These are phyloP conservation scores for Eremophila alpestris DNA, from an alignment of 2,797 vertebrate species.

Conservation along the genomic window DNA sequence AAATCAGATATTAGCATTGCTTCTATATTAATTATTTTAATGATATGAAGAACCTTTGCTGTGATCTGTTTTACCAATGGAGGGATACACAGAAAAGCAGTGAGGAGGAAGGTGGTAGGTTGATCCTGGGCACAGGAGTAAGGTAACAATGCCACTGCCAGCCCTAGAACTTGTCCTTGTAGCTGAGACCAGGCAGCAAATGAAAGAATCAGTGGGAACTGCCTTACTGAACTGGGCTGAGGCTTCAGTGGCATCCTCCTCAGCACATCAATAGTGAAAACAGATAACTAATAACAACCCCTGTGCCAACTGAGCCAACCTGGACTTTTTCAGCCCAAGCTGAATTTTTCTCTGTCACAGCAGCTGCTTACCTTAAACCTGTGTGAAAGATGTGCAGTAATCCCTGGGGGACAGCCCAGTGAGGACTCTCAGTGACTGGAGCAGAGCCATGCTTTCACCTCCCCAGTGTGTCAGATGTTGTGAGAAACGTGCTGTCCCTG, in stretches of 20 bases:
- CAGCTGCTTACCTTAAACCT: neutral
- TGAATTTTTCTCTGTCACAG: neutral
- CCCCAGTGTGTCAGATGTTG: neutral
- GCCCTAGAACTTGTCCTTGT: neutral
- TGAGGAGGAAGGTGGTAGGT: neutral
- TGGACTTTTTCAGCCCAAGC: neutral
- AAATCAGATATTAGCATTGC: neutral
- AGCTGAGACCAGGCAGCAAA: neutral
- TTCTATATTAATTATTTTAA: neutral
- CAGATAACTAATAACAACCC: neutral
- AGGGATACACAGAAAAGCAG: neutral
- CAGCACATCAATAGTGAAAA: neutral
- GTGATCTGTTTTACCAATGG: neutral
- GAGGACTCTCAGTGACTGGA: neutral
- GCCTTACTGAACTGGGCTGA: neutral
- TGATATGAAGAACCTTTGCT: neutral
- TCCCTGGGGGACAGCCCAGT: neutral
- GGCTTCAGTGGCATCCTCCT: neutral
- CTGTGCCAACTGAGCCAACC: neutral
- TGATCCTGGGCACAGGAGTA: neutral
- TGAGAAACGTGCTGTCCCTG: slow-evolving; percentile 18
- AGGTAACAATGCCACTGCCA: neutral
- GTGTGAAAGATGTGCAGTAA: neutral
- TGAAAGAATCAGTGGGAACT: neutral
- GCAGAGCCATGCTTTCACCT: neutral